These are phyloP conservation scores for Gasterosteus aculeatus DNA, from an alignment of 2,113 vertebrate genomes.

Conservation along the genomic window DNA sequence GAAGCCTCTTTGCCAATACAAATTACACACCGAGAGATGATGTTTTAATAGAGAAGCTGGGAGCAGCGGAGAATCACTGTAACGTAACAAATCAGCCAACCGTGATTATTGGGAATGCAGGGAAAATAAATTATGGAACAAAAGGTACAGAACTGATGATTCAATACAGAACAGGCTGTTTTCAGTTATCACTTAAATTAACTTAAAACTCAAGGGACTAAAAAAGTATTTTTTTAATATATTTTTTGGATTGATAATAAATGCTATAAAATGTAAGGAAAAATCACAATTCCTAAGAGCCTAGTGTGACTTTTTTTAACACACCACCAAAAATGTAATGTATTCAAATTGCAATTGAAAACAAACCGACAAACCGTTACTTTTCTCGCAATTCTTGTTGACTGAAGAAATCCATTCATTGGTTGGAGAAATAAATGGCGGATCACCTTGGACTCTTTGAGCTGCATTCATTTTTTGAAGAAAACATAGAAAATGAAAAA, in stretches of 20 bases:
- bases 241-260: not conserved
- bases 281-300: not conserved
- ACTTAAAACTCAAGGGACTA: not conserved
- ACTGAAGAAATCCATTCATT: too few relatives aligned
- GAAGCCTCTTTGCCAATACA: constrained; percentile 17
- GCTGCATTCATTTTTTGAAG: not conserved
- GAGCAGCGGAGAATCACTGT: constrained; percentile 3
- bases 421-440: not conserved
- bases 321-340: not conserved
- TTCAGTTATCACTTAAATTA: not conserved
- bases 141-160: not conserved
- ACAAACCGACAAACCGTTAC: too few relatives aligned
- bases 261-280: not conserved
- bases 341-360: not conserved
- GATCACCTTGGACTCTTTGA: not conserved
- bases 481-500: not conserved
- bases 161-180: not conserved
- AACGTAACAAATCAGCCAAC: not conserved
- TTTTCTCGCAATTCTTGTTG: too few relatives aligned
- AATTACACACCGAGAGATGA: constrained; percentile 5
- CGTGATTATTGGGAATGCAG: not conserved
- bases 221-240: not conserved
- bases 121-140: not conserved
- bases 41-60: not conserved
- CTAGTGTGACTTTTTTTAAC: not conserved